Evolutionary conservation across 2,888 invertebrate species (phyloP).

Genomic region (Athripsodes cinereus): DNA sequence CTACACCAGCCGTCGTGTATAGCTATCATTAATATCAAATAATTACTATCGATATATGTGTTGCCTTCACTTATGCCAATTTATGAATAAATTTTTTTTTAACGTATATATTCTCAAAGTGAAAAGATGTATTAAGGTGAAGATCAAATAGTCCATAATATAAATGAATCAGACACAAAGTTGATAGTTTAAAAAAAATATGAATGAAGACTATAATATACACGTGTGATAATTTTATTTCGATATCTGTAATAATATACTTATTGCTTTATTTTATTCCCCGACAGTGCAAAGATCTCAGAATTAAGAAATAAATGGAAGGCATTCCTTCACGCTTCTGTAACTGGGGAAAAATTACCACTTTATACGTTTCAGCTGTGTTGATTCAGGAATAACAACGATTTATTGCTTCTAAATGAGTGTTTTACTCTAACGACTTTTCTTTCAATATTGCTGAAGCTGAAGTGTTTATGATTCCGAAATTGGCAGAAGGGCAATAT

Average conservation of each 20-base stretch:
- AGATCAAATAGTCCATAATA: too few species aligned
- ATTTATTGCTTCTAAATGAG: conserved; percentile 23
- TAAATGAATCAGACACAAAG: too few species aligned
- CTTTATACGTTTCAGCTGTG: conserved; percentile 14
- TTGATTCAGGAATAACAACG: conserved; percentile 24
- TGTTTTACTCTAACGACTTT: background rate
- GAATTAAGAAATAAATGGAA: background rate
- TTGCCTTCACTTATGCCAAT: too few species aligned
- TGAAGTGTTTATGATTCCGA: background rate
- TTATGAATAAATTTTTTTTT: too few species aligned
- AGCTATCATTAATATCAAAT: too few species aligned
- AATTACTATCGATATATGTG: too few species aligned
- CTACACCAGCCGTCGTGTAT: too few species aligned
- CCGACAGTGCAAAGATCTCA: background rate
- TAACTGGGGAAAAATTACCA: conserved; percentile 11
- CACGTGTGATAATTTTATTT: too few species aligned
- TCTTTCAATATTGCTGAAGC: background rate
- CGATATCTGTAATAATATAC: background rate
- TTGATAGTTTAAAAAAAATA: too few species aligned
- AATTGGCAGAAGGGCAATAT: background rate
- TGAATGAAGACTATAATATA: too few species aligned
- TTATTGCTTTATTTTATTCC: background rate
- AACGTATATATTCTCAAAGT: too few species aligned
- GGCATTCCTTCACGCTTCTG: conserved; percentile 6
- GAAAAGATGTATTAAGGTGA: too few species aligned